phyloP scores from a whole-genome alignment of 2,113 vertebrate genomes.

The Rhea pennata region DNA sequence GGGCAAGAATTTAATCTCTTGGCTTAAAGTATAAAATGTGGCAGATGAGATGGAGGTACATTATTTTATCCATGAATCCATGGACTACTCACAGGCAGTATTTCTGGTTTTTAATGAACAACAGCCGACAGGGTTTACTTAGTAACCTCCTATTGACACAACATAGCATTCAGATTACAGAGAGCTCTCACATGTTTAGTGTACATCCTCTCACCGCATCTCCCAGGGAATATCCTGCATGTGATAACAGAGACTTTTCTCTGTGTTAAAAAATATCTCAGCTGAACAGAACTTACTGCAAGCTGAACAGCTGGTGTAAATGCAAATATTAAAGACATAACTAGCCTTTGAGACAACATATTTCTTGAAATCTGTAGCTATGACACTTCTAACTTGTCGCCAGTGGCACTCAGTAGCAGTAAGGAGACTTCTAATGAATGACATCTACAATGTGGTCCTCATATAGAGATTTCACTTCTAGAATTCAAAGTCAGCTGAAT shows the following conservation, averaged over 20 bases:
- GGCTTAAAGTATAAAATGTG: neutral
- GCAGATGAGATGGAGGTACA: neutral
- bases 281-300: neutral
- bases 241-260: neutral
- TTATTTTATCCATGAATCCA: neutral
- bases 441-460: neutral
- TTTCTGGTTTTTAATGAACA: neutral
- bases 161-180: neutral
- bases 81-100: neutral
- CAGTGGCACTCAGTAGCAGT: neutral
- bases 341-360: neutral
- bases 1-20: neutral
- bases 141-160: neutral
- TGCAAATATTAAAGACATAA: neutral
- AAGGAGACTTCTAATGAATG: neutral
- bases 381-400: neutral
- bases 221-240: neutral
- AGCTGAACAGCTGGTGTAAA: neutral
- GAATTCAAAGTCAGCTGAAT: neutral
- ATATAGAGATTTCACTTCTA: neutral
- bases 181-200: neutral
- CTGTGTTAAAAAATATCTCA: neutral
- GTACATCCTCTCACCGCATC: accelerated
- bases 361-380: neutral
- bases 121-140: neutral